Conservation (phyloP, 2,888 invertebrate species). For the Drosophila engyochracea region DNA sequence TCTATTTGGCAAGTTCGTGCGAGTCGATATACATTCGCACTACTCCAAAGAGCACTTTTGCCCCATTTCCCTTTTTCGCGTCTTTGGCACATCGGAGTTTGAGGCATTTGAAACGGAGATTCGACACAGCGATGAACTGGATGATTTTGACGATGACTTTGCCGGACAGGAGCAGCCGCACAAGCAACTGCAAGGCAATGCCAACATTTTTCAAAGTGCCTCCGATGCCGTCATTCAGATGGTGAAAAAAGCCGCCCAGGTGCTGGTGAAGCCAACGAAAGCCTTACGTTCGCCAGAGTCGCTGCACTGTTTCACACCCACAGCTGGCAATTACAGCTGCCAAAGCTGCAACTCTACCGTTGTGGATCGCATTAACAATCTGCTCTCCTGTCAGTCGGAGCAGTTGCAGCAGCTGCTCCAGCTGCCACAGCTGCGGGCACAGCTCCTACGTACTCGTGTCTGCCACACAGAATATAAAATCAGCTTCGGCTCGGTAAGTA, state of each 20-base stretch:
- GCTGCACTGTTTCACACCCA: slow-evolving; percentile 89
- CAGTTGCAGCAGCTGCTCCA: slow-evolving; percentile 88
- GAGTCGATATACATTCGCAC: slow-evolving; percentile 96
- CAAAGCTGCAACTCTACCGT: slow-evolving; percentile 89
- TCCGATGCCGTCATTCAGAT: slow-evolving; percentile 96
- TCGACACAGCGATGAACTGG: slow-evolving; percentile 89
- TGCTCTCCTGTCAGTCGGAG: slow-evolving; percentile 90
- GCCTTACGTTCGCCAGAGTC: slow-evolving; percentile 58
- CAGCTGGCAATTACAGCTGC: slow-evolving; percentile 90
- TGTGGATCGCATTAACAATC: slow-evolving; percentile 90
- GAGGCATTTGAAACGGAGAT: slow-evolving; percentile 95
- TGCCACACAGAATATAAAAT: slow-evolving; percentile 87
- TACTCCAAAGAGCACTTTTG: slow-evolving; percentile 99
- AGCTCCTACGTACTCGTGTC: slow-evolving; percentile 87
- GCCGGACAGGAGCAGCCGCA: slow-evolving; percentile 64
- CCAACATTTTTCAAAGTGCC: slow-evolving; percentile 93
- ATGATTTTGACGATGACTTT: slow-evolving; percentile 89
- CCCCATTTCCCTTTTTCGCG: slow-evolving; percentile 97
- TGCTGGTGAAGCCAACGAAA: slow-evolving; percentile 89
- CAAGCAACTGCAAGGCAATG: slow-evolving; percentile 84
- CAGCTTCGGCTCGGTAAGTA: slow-evolving; percentile 81
- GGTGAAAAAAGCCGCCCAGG: slow-evolving; percentile 96
- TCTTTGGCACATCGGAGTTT: slow-evolving; percentile 97
- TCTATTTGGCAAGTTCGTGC: slow-evolving; percentile 95
- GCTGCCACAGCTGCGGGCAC: slow-evolving; percentile 87